Evolutionary conservation across 1,140 invertebrate genomes (phyloP), one percentile per base, ranked within the genome.

Genomic region (Euschistus heros): DNA sequence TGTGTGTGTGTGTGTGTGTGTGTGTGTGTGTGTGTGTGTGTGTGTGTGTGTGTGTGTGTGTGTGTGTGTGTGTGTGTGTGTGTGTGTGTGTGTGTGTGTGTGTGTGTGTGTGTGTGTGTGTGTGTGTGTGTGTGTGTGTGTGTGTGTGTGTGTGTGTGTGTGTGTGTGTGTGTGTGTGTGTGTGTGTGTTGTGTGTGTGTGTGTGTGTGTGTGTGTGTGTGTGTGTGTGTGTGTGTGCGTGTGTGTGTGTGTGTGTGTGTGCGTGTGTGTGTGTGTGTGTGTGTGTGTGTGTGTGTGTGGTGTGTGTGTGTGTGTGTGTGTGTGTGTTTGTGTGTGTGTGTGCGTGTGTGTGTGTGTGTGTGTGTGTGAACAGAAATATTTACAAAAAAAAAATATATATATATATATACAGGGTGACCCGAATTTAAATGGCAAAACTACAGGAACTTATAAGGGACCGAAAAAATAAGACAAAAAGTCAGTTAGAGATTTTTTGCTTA

Each of bases 121-220:
- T 17, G 42, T 44, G 42, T 17, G 42, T 44, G 42, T 17, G 42
- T 44, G 42, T 17, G 42, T 44, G 42, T 17, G 42, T 44, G 42
- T 44, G 42, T 44, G 42, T 44, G 42, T 44, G 42, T 44, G 42
- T 44, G 42, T 44, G 42, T 44, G 42, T 44, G 42, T 44, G 42
- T 44, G 42, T 44, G 42, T 44, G 42, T 44, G 42, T 44, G 42
- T 17, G 69, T 80, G 78, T 67, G 42, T 44, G 42, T 44, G 42
- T 44, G 42, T 44, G 7, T 7, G 42, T 44, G 42, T 44, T 44
- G 42, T 44, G 42, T 44, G 42, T 44, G 42, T 44, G 42, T 44
- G 42, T 44, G 42, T 76, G 74, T 66, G 52, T 44, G 42, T 17
- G 42, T 44, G 42, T 44, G 42, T 17, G 42, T 44, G 42, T 44